Conservation (phyloP, 1,140 invertebrate species). For the Ganaspis sp. region DNA sequence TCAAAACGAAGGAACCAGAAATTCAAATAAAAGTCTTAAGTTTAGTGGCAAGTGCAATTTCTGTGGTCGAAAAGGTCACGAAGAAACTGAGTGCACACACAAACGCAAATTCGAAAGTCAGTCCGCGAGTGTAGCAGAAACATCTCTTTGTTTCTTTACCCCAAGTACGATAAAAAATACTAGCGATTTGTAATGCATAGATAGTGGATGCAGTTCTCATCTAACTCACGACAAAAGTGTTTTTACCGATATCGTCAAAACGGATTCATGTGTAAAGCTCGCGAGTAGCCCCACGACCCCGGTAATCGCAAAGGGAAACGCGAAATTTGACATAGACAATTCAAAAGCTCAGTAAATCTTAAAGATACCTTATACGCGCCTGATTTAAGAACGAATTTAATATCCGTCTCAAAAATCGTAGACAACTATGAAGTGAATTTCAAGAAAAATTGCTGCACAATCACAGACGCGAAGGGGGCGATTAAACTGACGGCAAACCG, state of each 20-base stretch:
- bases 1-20: not conserved
- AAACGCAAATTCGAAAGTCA: not conserved
- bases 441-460: constrained; percentile 31
- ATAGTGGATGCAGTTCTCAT: constrained; percentile 42
- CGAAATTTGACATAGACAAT: not conserved
- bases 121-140: not conserved
- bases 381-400: constrained; percentile 35
- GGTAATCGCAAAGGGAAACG: constrained; percentile 40
- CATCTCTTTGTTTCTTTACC: not conserved
- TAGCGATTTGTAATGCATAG: constrained; percentile 33
- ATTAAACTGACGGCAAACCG: constrained; percentile 32
- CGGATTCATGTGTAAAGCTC: constrained; percentile 24
- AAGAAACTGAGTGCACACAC: not conserved
- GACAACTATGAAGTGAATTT: constrained; percentile 41
- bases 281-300: constrained; percentile 30
- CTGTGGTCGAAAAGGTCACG: constrained; percentile 29
- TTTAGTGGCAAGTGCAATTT: constrained; percentile 10
- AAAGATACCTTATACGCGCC: constrained; percentile 44
- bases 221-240: constrained; percentile 29
- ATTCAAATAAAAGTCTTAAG: not conserved
- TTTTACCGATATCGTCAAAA: constrained; percentile 27
- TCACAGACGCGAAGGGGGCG: not conserved
- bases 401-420: constrained; percentile 45
- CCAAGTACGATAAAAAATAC: not conserved
- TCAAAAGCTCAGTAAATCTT: constrained; percentile 9